These are phyloP conservation scores for Xyliphius kryptos DNA, from an alignment of 2,113 vertebrate genomes.

Conservation along the genomic window DNA sequence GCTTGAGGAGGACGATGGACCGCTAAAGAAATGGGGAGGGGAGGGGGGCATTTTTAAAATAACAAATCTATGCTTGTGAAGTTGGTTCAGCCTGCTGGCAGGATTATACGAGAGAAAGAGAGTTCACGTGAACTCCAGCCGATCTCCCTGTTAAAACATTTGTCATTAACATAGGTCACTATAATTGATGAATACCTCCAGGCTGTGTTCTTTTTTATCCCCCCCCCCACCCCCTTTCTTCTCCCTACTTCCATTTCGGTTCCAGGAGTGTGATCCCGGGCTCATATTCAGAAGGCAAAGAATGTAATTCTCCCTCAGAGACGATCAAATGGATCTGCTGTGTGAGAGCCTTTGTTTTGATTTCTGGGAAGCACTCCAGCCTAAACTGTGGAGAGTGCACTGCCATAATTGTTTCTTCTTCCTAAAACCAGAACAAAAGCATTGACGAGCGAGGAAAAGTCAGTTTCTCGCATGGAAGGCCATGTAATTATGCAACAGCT, in stretches of 20 bases:
- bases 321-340: constrained; percentile 11
- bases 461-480: constrained; percentile 13
- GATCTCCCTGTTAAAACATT: too few relatives aligned
- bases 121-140: neutral
- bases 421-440: constrained; percentile 50
- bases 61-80: constrained; percentile 14
- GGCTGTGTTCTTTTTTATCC: neutral
- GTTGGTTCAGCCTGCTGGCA: constrained; percentile 14
- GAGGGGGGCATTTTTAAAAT: constrained; percentile 5
- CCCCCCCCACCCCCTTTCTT: too few relatives aligned
- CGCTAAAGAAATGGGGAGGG: too few relatives aligned
- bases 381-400: constrained; percentile 52
- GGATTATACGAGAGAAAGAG: constrained; percentile 7
- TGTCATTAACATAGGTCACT: too few relatives aligned
- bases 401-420: constrained; percentile 59
- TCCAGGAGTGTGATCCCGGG: constrained; percentile 14
- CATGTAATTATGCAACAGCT: constrained; percentile 13
- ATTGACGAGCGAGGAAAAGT: constrained; percentile 43
- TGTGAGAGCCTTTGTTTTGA: constrained; percentile 29
- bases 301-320: constrained; percentile 29
- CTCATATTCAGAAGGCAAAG: constrained; percentile 28
- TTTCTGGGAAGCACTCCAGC: constrained; percentile 37
- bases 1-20: constrained; percentile 1
- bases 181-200: too few relatives aligned
- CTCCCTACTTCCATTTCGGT: constrained; percentile 16